These are phyloP conservation scores for Oncorhynchus kisutch DNA, from an alignment of 2,113 vertebrate genomes.

Conservation along the genomic window DNA sequence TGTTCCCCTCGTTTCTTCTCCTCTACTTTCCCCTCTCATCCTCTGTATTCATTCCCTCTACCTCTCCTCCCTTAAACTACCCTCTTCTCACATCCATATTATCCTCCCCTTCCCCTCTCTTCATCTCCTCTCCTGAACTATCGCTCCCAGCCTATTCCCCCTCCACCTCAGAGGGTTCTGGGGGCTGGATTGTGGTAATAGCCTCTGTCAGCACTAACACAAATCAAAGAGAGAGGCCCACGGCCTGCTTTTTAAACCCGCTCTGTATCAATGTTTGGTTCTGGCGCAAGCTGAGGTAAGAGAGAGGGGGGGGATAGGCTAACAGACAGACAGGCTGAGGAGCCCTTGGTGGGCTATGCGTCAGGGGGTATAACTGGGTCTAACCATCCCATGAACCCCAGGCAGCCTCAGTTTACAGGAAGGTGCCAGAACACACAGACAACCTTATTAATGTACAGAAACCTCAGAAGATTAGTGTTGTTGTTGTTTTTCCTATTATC, in stretches of 20 bases:
- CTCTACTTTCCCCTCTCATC: slow-evolving; percentile 10
- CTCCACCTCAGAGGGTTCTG: too few relatives aligned
- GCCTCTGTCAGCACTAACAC: slow-evolving; percentile 38
- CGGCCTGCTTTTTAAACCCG: slow-evolving; percentile 29
- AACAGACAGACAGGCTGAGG: not conserved
- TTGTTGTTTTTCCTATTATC: slow-evolving; percentile 3
- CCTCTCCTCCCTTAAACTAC: not conserved
- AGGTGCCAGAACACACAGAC: slow-evolving; percentile 5
- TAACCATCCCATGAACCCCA: not conserved
- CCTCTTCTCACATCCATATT: too few relatives aligned
- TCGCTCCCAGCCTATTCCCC: too few relatives aligned
- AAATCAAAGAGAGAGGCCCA: slow-evolving; percentile 28
- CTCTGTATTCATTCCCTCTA: slow-evolving; percentile 14
- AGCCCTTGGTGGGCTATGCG: not conserved
- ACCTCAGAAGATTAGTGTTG: not conserved
- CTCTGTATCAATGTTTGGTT: slow-evolving; percentile 32
- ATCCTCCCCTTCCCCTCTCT: too few relatives aligned
- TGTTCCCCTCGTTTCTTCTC: not conserved
- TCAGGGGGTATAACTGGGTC: not conserved
- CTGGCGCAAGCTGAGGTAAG: too few relatives aligned
- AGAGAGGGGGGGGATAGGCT: not conserved
- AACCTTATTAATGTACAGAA: not conserved
- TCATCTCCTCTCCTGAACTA: not conserved
- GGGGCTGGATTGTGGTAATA: slow-evolving; percentile 23
- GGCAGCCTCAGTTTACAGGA: not conserved